Conservation (phyloP, 2,797 vertebrate genomes). For the Otolemur crassicaudatus region DNA sequence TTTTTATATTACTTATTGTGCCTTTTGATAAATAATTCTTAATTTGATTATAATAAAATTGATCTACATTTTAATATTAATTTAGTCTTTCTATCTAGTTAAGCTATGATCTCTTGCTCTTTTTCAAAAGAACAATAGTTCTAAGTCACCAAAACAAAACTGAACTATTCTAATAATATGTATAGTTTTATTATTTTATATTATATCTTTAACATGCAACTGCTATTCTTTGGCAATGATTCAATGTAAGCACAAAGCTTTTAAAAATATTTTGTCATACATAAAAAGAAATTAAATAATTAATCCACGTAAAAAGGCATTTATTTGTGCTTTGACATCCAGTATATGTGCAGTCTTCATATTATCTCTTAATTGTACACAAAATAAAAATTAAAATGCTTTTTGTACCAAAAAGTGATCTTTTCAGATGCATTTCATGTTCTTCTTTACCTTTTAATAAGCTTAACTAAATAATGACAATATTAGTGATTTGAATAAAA, state of each 20-base stretch:
- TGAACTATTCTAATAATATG: not conserved
- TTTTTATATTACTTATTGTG: not conserved
- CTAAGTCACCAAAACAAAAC: not conserved
- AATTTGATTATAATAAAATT: not conserved
- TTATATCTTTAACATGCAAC: not conserved
- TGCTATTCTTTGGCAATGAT: conserved; percentile 23
- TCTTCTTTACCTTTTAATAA: not conserved
- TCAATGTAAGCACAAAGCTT: not conserved
- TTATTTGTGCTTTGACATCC: conserved; percentile 75
- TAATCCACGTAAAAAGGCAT: conserved; percentile 77
- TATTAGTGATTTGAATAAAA: not conserved
- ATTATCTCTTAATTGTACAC: conserved; percentile 81
- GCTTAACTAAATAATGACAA: not conserved
- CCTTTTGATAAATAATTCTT: not conserved
- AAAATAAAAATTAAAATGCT: conserved; percentile 76
- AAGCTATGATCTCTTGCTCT: not conserved
- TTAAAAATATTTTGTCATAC: conserved; percentile 48
- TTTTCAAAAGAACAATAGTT: not conserved
- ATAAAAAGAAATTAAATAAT: conserved; percentile 76
- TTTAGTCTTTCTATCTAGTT: not conserved
- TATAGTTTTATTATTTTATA: not conserved
- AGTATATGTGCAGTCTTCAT: conserved; percentile 76
- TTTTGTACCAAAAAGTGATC: conserved; percentile 65
- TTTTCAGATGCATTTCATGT: not conserved
- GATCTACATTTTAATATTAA: not conserved